Conservation (phyloP, 2,797 vertebrate species). For the Streptopelia turtur region DNA sequence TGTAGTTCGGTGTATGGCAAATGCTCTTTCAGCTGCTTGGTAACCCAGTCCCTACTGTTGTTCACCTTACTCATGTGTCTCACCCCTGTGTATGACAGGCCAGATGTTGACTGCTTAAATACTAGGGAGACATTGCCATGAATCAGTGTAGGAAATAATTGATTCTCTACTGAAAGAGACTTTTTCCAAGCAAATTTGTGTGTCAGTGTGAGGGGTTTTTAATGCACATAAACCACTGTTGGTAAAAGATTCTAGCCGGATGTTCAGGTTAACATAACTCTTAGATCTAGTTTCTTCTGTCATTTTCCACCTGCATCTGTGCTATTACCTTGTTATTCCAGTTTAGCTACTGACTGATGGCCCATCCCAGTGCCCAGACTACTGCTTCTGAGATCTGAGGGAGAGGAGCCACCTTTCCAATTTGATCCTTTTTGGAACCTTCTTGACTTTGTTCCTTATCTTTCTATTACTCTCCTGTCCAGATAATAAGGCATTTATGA, state of each 20-base stretch:
- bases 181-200: not conserved
- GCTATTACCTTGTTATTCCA: not conserved
- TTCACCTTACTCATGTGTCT: not conserved
- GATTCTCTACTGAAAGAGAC: not conserved
- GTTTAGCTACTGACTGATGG: not conserved
- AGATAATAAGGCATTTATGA: not conserved
- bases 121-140: not conserved
- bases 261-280: not conserved
- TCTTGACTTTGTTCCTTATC: not conserved
- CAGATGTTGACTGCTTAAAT: not conserved
- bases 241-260: not conserved
- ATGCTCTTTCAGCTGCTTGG: not conserved
- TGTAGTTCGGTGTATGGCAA: not conserved
- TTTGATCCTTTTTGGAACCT: not conserved
- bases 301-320: not conserved
- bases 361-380: not conserved
- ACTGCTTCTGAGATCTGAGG: not conserved
- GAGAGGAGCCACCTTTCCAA: not conserved
- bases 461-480: not conserved
- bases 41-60: not conserved
- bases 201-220: not conserved
- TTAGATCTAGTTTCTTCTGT: not conserved
- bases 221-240: not conserved
- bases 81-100: not conserved
- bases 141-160: not conserved